Evolutionary conservation across 2,113 vertebrate species (phyloP), one percentile per base, ranked within the genome.

Genomic region (Ceyx cyanopectus): DNA sequence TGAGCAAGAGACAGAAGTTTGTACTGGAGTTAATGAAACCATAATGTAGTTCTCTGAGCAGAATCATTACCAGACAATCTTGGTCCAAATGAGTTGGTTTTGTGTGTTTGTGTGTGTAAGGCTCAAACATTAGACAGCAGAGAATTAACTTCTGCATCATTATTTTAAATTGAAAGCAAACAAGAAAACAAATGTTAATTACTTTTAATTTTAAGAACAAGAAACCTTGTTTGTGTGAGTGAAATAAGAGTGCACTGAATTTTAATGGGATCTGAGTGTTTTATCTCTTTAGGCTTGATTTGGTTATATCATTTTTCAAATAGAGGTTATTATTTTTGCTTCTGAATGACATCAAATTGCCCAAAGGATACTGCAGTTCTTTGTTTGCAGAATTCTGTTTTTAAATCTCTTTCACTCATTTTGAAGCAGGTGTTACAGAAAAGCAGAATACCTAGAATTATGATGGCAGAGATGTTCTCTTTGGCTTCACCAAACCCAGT

Each of bases 111-210:
- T 62, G 18, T 72, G 21, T 72, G 30, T 53, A 86, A 91, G 65
- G 32, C 53, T 74, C 60, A 74, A 81, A 85, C 79, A 78, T 74
- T 60, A 48, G 46, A 72, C 20, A 74, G 48, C 2, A 2, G 40
- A 92, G 41, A 92, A 90, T 92, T 89, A 91, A 85, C 82, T 66
- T 94, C 63, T 45, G 24, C 58, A 86, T 88, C 88, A 56, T 93
- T 86, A 94, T 74, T 91, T 93, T 81, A 94, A 94, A 95, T 95
- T 90, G 65, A 95, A 95, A 91, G 53, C 82, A 95, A 94, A 89
- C 68, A 95, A 63, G 56, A 32, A 91, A 93, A 76, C 90, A 89
- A 91, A 89, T 61, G 63, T 82, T 93, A 94, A 95, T 91, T 95
- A 91, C 32, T 26, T 83, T 80, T 89, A 70, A 92, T 93, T 93